Percentiles rank a stretch among this genome's conserved stretches.
Conservation (phyloP, 2,888 invertebrate species). For the Agrotis clavis region DNA sequence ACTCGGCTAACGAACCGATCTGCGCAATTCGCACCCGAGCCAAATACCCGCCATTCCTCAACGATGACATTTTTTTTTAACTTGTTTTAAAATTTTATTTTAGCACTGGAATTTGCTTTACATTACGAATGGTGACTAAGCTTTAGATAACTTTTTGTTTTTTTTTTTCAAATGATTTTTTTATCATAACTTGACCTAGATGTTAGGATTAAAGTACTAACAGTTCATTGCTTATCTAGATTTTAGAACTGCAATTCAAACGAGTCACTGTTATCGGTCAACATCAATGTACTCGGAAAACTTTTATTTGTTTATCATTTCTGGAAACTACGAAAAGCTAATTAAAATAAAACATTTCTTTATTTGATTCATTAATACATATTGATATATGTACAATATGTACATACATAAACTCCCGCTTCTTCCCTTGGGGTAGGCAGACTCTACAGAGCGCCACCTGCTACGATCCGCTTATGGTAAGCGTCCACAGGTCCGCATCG, state of each 20-base stretch:
- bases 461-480: too few species aligned
- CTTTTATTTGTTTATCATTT: not conserved
- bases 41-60: conserved; percentile 57
- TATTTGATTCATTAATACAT: too few species aligned
- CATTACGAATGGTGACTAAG: conserved; percentile 9
- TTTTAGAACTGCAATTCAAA: not conserved
- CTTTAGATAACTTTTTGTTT: conserved; percentile 15
- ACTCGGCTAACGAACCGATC: conserved; percentile 53
- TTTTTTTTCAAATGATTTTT: not conserved
- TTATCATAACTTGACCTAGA: conserved; percentile 11
- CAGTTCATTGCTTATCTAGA: not conserved
- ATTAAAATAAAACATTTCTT: too few species aligned
- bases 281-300: not conserved
- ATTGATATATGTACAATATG: too few species aligned
- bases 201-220: not conserved
- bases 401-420: too few species aligned
- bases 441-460: too few species aligned
- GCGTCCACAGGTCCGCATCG: too few species aligned
- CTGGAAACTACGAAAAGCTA: not conserved
- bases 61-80: conserved; percentile 55
- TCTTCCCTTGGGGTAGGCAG: too few species aligned
- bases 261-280: conserved; percentile 20
- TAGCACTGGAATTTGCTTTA: conserved; percentile 38
- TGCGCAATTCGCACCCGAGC: conserved; percentile 60
- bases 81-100: conserved; percentile 36